Evolutionary conservation across 2,797 vertebrate species (phyloP), one percentile per base, ranked within the genome.

Genomic region (Enteromius viviparus): DNA sequence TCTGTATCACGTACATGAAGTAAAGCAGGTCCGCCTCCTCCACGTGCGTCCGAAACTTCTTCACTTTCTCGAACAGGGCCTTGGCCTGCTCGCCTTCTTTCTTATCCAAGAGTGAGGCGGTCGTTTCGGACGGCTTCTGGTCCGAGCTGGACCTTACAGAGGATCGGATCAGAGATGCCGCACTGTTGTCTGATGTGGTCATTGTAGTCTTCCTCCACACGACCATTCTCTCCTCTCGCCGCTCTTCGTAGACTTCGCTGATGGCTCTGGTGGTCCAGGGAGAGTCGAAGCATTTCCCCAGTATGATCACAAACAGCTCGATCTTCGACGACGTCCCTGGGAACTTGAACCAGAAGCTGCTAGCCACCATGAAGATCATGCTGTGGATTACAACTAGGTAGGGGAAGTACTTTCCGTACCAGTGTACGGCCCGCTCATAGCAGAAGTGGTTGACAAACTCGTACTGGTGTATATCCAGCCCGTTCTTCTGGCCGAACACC

Each of bases 311-410:
- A 81, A 98, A 98, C 81, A 97, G 95, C 82, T 98, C 96, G 0
- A 98, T 96, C 92, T 98, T 98, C 26, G 96, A 97, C 4, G 96
- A 98, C 0, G 97, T 98, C 55, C 96, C 96, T 0, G 97, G 97
- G 85, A 96, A 98, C 88, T 98, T 98, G 91, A 98, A 98, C 97
- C 97, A 98, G 89, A 98, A 98, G 85, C 95, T 96, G 90, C 96
- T 96, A 10, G 95, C 96, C 34, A 97, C 94, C 95, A 98, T 97
- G 88, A 98, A 98, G 87, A 97, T 90, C 87, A 97, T 92, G 0
- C 96, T 97, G 90, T 98, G 97, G 85, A 97, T 96, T 86, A 97
- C 91, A 0, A 97, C 96, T 0, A 98, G 93, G 89, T 98, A 98
- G 0, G 97, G 97, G 85, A 98, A 98, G 90, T 95, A 98, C 90